Percentiles rank a stretch among this genome's conserved stretches.
These are phyloP conservation scores for Beaufortia kweichowensis DNA, from an alignment of 2,113 vertebrate species.

Conservation along the genomic window DNA sequence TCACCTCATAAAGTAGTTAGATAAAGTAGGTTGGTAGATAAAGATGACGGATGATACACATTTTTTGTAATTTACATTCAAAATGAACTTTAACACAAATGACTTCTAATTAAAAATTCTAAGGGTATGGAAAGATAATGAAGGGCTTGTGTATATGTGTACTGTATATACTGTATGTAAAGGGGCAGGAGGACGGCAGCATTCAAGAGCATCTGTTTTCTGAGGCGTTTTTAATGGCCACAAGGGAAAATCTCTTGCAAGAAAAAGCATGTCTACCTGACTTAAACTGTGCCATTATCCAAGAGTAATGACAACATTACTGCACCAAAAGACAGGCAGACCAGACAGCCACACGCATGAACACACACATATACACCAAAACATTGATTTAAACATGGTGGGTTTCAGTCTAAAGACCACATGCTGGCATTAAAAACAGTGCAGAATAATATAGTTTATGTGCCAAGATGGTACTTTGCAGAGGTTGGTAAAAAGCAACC, in stretches of 20 bases:
- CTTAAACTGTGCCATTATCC: not conserved
- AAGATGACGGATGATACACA: no score
- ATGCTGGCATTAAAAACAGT: slow-evolving; percentile 23
- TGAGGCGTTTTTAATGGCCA: not conserved
- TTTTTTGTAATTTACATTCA: no score
- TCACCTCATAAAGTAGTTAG: no score
- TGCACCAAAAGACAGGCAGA: not conserved
- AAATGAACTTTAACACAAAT: no score
- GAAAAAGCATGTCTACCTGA: not conserved
- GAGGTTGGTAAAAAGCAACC: slow-evolving; percentile 35
- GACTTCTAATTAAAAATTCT: no score
- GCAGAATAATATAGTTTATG: slow-evolving; percentile 38
- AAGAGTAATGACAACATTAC: not conserved
- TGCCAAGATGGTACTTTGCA: slow-evolving; percentile 36
- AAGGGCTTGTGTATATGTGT: no score
- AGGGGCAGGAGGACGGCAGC: not conserved
- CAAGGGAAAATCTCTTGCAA: not conserved
- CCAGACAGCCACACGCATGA: not conserved
- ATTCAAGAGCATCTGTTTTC: not conserved
- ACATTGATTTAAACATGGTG: slow-evolving; percentile 8
- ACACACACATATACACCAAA: not conserved
- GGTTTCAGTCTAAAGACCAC: not conserved
- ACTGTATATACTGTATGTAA: no score
- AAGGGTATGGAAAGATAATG: no score
- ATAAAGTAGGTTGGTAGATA: no score